Evolutionary conservation across 2,888 invertebrate species (phyloP).

Genomic region (Leptinotarsa peninsularis): DNA sequence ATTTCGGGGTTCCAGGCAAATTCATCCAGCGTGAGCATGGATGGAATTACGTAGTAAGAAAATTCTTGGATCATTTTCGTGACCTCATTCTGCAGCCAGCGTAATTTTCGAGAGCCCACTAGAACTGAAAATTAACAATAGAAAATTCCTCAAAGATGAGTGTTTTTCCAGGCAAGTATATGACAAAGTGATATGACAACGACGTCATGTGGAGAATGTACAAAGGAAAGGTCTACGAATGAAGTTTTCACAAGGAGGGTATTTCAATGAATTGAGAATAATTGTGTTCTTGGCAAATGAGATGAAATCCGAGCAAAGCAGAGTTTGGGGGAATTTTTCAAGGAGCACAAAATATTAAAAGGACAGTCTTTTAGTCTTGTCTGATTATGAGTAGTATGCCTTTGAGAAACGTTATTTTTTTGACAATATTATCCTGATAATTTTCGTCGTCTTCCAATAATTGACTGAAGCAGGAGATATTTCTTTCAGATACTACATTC

Average conservation of each 20-base stretch:
- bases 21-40: not conserved
- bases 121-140: not conserved
- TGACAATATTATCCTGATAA: too few relatives aligned
- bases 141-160: not conserved
- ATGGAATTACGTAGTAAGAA: constrained; percentile 8
- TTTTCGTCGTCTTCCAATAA: too few relatives aligned
- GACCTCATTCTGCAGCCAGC: not conserved
- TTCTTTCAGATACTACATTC: too few relatives aligned
- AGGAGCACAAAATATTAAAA: not conserved
- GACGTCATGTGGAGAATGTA: not conserved
- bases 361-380: too few relatives aligned
- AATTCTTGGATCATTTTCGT: constrained; percentile 5
- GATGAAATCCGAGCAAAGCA: not conserved
- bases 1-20: constrained; percentile 7
- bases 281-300: not conserved
- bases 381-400: too few relatives aligned
- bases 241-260: not conserved
- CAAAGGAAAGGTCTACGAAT: not conserved
- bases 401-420: too few relatives aligned
- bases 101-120: constrained; percentile 5
- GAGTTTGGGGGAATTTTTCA: not conserved
- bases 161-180: not conserved
- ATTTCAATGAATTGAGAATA: not conserved
- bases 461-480: too few relatives aligned
- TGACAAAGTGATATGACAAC: not conserved